Conservation (phyloP, 35 echinoderm and acorn worm species). For the Heliocidaris erythrogramma region DNA sequence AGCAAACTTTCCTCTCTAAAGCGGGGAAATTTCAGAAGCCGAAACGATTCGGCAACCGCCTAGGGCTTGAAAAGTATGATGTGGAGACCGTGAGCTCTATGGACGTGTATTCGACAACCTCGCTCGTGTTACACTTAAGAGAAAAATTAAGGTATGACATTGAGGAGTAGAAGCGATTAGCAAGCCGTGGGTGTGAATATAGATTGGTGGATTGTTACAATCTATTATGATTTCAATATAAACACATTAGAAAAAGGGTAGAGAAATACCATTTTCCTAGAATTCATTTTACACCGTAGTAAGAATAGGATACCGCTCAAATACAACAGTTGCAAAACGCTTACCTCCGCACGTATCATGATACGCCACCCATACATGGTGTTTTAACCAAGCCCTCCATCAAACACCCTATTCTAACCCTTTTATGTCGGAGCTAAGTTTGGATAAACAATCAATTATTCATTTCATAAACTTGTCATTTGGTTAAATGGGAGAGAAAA, state of each 20-base stretch:
- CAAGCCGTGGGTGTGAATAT: background rate
- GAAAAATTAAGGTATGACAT: background rate
- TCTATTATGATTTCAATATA: background rate
- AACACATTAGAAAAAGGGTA: background rate
- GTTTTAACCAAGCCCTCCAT: background rate
- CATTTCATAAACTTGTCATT: conserved; percentile 4
- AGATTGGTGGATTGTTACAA: background rate
- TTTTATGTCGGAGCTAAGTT: background rate
- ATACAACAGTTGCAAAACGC: background rate
- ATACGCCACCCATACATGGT: background rate
- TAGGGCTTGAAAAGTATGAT: background rate
- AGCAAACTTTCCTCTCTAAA: background rate
- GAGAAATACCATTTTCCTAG: background rate
- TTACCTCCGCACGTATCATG: background rate
- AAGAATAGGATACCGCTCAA: background rate
- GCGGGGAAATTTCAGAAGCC: background rate
- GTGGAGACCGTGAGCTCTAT: background rate
- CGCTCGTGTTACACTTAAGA: background rate
- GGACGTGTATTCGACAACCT: background rate
- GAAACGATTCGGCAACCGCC: background rate
- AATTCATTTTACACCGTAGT: background rate
- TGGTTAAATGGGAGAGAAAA: background rate
- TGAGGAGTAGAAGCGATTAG: background rate
- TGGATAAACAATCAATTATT: conserved; percentile 6
- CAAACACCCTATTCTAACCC: background rate